Evolutionary conservation across 2,797 vertebrate genomes (phyloP).

Genomic region (Rhinogobio ventralis): DNA sequence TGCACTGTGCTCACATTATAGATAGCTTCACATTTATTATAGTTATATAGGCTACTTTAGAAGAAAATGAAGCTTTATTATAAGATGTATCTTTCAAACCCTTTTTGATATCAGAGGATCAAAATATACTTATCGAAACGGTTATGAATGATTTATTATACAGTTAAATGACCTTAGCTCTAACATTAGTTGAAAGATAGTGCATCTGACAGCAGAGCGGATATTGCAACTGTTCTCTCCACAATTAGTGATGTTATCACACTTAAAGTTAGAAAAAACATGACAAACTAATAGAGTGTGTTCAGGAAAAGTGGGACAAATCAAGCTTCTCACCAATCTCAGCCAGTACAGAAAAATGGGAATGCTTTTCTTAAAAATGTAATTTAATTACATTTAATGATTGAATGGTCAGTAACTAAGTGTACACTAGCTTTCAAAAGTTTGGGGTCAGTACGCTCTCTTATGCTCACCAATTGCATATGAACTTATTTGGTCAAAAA

Average conservation of each 20-base stretch:
- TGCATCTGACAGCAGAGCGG: slow-evolving; percentile 22
- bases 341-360: not conserved
- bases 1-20: not conserved
- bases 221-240: slow-evolving; percentile 24
- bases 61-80: slow-evolving; percentile 7
- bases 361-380: not conserved
- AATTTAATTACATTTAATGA: not conserved
- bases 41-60: not conserved
- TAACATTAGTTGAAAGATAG: not conserved
- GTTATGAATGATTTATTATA: slow-evolving; percentile 22
- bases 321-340: not conserved
- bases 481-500: not conserved
- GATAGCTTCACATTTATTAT: not conserved
- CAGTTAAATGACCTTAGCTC: not conserved
- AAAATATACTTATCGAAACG: not conserved
- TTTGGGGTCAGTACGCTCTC: not conserved
- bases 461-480: not conserved
- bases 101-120: not conserved
- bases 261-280: not conserved
- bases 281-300: not conserved
- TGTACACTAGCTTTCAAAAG: not conserved
- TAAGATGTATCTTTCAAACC: not conserved
- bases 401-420: not conserved
- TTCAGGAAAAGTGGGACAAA: not conserved
- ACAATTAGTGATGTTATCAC: slow-evolving; percentile 25